Evolutionary conservation across 2,797 vertebrate genomes (phyloP).

Genomic region (Lepus oiostolus): DNA sequence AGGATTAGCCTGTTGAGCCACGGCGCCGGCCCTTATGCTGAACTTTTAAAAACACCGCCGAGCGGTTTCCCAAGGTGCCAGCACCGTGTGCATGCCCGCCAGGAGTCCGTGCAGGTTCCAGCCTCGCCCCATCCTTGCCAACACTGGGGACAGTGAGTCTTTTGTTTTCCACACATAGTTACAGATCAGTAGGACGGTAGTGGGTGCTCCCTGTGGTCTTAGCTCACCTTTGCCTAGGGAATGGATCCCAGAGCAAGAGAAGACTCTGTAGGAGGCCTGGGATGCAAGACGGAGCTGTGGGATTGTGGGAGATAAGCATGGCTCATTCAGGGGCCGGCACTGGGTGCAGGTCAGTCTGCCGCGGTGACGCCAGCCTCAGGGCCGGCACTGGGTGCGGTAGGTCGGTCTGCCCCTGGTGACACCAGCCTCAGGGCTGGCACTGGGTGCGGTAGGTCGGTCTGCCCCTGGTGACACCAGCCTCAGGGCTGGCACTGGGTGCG

Average conservation of each 20-base stretch:
- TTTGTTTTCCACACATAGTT: background rate
- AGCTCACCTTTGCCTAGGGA: background rate
- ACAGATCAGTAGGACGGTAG: background rate
- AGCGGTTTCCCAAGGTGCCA: background rate
- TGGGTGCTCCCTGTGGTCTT: background rate
- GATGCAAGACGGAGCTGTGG: background rate
- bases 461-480: too few relatives aligned
- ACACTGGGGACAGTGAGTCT: background rate
- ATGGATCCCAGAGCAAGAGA: background rate
- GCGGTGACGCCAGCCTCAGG: too few relatives aligned
- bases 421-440: too few relatives aligned
- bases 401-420: too few relatives aligned
- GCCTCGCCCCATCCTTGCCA: background rate
- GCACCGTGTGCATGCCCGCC: background rate
- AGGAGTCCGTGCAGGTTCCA: background rate
- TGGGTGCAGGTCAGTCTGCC: too few relatives aligned
- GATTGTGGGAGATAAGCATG: background rate
- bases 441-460: too few relatives aligned
- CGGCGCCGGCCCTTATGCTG: too few relatives aligned
- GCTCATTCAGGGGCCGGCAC: too few relatives aligned
- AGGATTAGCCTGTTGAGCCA: too few relatives aligned
- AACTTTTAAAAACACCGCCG: background rate
- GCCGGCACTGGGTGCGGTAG: too few relatives aligned
- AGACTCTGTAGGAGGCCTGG: background rate
- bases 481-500: too few relatives aligned